Evolutionary conservation across 2,888 invertebrate species (phyloP).

Genomic region (Drosophila paranaensis): DNA sequence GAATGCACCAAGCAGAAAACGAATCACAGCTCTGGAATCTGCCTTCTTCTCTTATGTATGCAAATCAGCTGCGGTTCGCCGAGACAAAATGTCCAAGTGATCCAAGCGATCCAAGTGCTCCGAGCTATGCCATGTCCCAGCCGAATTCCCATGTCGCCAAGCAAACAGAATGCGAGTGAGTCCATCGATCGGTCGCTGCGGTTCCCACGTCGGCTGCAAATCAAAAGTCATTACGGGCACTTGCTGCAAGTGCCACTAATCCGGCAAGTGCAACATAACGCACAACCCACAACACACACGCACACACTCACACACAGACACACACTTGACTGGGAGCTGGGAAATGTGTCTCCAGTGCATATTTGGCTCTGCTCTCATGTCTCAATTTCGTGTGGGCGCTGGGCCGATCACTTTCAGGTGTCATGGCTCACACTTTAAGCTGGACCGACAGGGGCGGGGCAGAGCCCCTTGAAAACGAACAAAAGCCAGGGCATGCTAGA

Average conservation of each 20-base stretch:
- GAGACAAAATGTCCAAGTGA: conserved; percentile 20
- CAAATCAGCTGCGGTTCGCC: conserved; percentile 58
- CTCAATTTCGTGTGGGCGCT: conserved; percentile 76
- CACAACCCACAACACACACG: conserved; percentile 47
- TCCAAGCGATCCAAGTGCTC: neutral
- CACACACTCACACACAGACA: conserved; percentile 38
- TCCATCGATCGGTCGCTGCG: conserved; percentile 38
- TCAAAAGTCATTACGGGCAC: conserved; percentile 79
- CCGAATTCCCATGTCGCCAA: conserved; percentile 54
- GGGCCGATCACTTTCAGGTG: conserved; percentile 68
- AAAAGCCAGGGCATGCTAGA: neutral
- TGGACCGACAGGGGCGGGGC: conserved; percentile 12
- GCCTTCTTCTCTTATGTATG: conserved; percentile 52
- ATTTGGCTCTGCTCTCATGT: conserved; percentile 34
- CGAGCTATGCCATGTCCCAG: conserved; percentile 10
- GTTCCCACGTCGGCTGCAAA: conserved; percentile 68
- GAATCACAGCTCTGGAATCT: conserved; percentile 53
- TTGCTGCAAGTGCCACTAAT: conserved; percentile 72
- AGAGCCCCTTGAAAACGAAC: neutral
- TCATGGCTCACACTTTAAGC: conserved; percentile 58
- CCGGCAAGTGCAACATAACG: conserved; percentile 62
- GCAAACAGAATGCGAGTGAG: conserved; percentile 33
- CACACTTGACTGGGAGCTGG: conserved; percentile 27
- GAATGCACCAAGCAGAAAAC: conserved; percentile 60
- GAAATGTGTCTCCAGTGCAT: conserved; percentile 45